Base-by-base conservation (phyloP, 2,113 vertebrate genomes). In the Saccopteryx leptura region DNA sequence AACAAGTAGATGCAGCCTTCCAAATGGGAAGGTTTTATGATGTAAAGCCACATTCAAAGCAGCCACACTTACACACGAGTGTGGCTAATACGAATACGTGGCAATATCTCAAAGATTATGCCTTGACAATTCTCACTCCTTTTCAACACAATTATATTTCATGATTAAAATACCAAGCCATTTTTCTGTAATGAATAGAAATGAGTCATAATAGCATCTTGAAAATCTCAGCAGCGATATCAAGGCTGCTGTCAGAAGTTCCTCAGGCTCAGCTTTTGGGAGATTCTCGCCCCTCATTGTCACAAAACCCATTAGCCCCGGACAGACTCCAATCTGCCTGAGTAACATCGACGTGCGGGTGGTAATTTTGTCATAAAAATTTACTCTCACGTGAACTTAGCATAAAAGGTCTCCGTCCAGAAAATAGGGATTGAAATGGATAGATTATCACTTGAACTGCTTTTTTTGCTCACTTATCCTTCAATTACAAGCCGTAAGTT, bases 281-380 rank as follows among this genome's bases (percentile, higher is more conserved):
- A 97, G 84, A 81, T 52, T 97, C 31, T 89, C 81, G n/a, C 93
- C 94, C 95, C 96, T 94, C 91, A 84, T 72, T 96, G 96, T 98
- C 93, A 98, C 92, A 95, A 93, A 97, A 97, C 75, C 96, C 96
- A 97, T 97, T 97, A 97, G 61, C 50, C 54, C 58, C 91, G 95
- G 93, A 96, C 90, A 94, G 95, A 96, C 95, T 78, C 94, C 96
- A 96, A 86, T 24, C 96, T 96, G 93, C 91, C 88, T 96, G 80
- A 96, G 96, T 94, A 95, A 90, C 76, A 95, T 92, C 87, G 86
- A 89, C 80, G 71, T 81, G 72, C 93, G 68, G 56, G 84, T 95
- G 97, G 96, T 97, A 96, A 97, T 97, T 98, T 96, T 96, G 96
- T 97, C 92, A 96, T 96, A 96, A 97, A 96, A 95, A 96, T 96